Conservation (phyloP, 2,797 vertebrate genomes). For the Scolopax bukidnonensis region DNA sequence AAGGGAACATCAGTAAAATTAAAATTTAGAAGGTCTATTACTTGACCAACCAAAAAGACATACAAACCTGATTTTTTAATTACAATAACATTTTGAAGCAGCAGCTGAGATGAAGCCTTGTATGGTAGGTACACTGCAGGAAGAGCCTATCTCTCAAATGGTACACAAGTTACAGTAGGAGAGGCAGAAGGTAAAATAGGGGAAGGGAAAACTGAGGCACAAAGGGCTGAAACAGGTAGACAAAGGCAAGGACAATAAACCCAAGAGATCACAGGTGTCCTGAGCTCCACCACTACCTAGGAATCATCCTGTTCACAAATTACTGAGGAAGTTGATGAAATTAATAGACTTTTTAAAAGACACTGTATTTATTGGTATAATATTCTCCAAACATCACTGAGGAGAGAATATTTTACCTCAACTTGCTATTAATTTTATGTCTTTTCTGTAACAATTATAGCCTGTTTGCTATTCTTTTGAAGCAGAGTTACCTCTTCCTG, state of each 20-base stretch:
- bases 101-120: background rate
- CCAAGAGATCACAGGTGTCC: background rate
- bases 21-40: background rate
- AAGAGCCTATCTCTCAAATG: background rate
- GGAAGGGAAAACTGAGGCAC: background rate
- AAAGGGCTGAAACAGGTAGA: background rate
- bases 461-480: background rate
- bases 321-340: background rate
- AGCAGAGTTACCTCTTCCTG: background rate
- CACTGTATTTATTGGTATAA: background rate
- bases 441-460: background rate
- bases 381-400: background rate
- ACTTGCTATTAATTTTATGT: background rate
- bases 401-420: background rate
- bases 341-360: background rate
- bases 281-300: background rate
- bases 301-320: background rate
- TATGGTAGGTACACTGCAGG: background rate
- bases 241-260: background rate
- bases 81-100: background rate
- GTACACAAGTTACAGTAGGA: background rate
- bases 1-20: background rate
- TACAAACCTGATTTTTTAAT: background rate
- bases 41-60: background rate
- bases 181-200: background rate